Conservation (phyloP, 1,140 invertebrate species). For the Himalopsyche phryganea region DNA sequence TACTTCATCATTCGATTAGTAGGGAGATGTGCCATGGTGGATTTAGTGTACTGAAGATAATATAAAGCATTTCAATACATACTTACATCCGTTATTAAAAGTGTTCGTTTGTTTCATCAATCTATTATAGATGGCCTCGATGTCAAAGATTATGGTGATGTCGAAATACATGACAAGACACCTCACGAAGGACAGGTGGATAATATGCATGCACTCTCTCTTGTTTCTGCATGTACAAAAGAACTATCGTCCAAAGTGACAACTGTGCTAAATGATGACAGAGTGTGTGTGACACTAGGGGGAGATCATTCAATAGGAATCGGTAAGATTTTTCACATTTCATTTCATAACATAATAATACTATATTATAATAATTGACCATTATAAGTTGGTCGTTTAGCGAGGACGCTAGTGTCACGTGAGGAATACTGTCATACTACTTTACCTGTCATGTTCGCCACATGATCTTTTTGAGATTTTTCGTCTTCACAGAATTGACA, state of each 20-base stretch:
- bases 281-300: conserved; percentile 67
- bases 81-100: no score
- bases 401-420: no score
- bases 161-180: conserved; percentile 42
- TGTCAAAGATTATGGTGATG: conserved; percentile 69
- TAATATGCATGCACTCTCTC: conserved; percentile 62
- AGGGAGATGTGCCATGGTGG: no score
- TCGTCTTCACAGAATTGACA: no score
- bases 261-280: conserved; percentile 59
- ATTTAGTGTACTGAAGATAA: no score
- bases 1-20: no score
- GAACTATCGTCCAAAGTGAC: conserved; percentile 61
- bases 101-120: no score
- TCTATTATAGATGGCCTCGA: conserved; percentile 55
- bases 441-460: no score
- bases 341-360: not conserved
- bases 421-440: no score
- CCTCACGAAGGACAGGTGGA: conserved; percentile 46
- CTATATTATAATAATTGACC: not conserved
- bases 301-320: conserved; percentile 90
- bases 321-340: conserved; percentile 41
- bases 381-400: no score
- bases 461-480: no score
- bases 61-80: no score
- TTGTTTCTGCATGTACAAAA: conserved; percentile 62